Evolutionary conservation across 2,113 vertebrate species (phyloP), one percentile per base, ranked within the genome.

Genomic region (Vulpes ferrilata): DNA sequence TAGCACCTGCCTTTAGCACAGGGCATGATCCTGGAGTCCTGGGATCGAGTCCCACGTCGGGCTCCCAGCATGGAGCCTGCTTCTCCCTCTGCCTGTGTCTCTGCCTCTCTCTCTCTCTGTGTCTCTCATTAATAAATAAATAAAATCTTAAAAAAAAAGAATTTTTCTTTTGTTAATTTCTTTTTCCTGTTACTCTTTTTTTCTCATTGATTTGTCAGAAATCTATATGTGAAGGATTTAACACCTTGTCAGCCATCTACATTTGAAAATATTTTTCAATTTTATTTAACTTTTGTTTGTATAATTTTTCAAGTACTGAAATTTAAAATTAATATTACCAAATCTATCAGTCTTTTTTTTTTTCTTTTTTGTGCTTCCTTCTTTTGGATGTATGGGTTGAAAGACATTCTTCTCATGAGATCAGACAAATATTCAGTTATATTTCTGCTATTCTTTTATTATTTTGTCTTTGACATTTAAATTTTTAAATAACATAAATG

Each of bases 221-320:
- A 64, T 88, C 25, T 69, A 7, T 59, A 20, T 60, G 13, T 81
- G 78, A 92, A 95, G 7, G 3, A 62, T 57, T 92, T 80, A 94
- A 85, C 23, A 92, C 4, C 80, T 93, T 88, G 57, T 85, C 15
- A 96, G 25, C 15, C 7, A 67, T 10, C 12, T 51, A 38, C 88
- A 10, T 86, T 83, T 96, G 57, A 73, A 82, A 79, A 82, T 67
- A 76, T 53, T 62, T 91, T 95, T 48, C 35, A 65, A 60, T 86
- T 88, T 83, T 78, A 71, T 91, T 93, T 94, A 89, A 73, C 64
- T 96, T 64, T 78, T 92, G 17, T 88, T 93, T 93, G 7, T 38
- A 76, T 65, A 78, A 81, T 88, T 88, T 88, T 95, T 87, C 51
- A 79, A 73, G 17, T 84, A 55, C 35, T 57, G 10, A 92, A 84